Conservation (phyloP, 2,113 vertebrate genomes). For the Anas platyrhynchos region DNA sequence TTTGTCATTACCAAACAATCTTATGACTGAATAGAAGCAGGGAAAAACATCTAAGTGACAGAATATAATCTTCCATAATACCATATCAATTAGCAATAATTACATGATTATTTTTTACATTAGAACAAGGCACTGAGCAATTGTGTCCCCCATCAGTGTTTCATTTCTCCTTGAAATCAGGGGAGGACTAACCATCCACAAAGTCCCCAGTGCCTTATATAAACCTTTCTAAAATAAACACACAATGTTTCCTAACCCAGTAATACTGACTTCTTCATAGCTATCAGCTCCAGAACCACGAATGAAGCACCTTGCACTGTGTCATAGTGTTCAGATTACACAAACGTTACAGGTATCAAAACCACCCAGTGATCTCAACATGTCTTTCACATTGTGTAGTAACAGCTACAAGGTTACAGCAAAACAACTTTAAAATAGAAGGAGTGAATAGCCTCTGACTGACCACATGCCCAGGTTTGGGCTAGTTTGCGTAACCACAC, state of each 20-base stretch:
- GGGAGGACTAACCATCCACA: neutral
- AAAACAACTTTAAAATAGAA: slow-evolving; percentile 19
- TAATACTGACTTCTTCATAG: neutral
- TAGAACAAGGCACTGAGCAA: neutral
- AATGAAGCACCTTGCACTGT: neutral
- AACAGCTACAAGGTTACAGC: neutral
- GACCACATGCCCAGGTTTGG: neutral
- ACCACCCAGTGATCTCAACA: neutral
- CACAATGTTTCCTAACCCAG: slow-evolving; percentile 7
- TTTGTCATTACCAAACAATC: neutral
- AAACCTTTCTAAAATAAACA: neutral
- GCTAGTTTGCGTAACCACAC: neutral
- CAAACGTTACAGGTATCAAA: neutral
- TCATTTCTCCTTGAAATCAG: neutral
- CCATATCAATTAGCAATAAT: neutral
- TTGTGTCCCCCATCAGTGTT: neutral
- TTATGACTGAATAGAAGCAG: neutral
- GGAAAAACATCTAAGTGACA: neutral
- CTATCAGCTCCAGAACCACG: neutral
- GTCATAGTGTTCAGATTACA: neutral
- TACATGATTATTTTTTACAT: neutral
- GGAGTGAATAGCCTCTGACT: neutral
- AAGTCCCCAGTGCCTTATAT: neutral
- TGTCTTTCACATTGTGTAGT: neutral
- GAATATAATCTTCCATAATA: neutral